Evolutionary conservation across 2,113 vertebrate species (phyloP), one percentile per base, ranked within the genome.

Genomic region (Bubalus kerabau): DNA sequence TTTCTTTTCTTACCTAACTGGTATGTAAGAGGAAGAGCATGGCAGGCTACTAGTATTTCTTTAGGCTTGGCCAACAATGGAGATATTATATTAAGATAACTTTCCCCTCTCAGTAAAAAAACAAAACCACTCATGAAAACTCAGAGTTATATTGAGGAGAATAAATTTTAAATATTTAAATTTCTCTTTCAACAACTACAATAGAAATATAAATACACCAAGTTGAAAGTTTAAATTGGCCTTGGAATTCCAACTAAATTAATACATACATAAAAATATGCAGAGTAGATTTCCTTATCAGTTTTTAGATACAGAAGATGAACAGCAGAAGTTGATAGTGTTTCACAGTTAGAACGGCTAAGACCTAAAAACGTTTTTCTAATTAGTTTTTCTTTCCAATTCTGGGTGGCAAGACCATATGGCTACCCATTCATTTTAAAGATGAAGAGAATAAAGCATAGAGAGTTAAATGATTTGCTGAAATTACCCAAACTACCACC

Each of bases 321-420:
- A 96, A 52, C 59, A 90, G 46, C 93, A 94, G 71, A 91, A 86
- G 67, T 67, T 76, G 76, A 96, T 48, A 88, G 82, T 57, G 48
- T 74, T 91, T 91, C 97, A 94, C 78, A 81, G 74, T 97, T 92
- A 96, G 71, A 94, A 89, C 19, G 43, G n/a, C 67, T 92, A 92
- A 96, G 67, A 86, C 90, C 57, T 60, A 94, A 64, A 95, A 91
- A 95, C 16, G 3, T 87, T 92, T 90, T 95, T 90, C 90, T 86
- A 97, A 96, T 98, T 97, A 90, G 83, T 57, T 95, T 97, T 95
- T 97, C 95, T 91, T 88, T 64, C 78, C 64, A 95, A 88, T 92
- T 96, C 87, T 94, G 80, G 59, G 54, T 97, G 64, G 24, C 21
- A 97, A 84, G 48, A 94, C 84, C 87, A 97, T 90, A 95, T 97